These are phyloP conservation scores for Lamellibrachia columna DNA, from an alignment of 2,888 invertebrate species.

Conservation along the genomic window DNA sequence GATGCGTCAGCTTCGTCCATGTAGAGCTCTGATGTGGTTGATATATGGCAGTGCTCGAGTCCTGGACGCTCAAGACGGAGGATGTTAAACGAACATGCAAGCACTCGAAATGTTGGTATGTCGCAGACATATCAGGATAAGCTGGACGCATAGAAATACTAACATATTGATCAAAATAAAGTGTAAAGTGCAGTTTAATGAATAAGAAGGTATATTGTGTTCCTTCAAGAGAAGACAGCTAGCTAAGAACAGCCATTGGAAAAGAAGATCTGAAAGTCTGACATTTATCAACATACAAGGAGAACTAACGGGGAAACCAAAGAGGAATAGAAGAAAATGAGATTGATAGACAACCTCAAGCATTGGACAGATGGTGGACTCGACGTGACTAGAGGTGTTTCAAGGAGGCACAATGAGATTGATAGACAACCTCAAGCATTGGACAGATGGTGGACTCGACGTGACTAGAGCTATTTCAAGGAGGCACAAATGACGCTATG, in stretches of 20 bases:
- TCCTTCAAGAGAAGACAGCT: not conserved
- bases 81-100: not conserved
- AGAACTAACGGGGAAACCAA: not conserved
- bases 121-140: too few species aligned
- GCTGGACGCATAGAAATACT: not conserved
- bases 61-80: not conserved
- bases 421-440: not conserved
- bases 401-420: not conserved
- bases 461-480: not conserved
- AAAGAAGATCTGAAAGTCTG: not conserved
- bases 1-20: too few species aligned
- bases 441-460: not conserved
- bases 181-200: not conserved
- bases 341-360: not conserved
- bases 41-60: too few species aligned
- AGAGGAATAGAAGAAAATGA: not conserved
- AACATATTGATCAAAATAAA: not conserved
- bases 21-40: too few species aligned
- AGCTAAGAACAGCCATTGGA: not conserved
- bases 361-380: not conserved
- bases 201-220: not conserved
- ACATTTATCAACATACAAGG: not conserved
- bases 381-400: not conserved
- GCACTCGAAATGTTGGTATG: not conserved
- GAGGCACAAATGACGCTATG: not conserved